Conservation (phyloP, 2,113 vertebrate species). For the Chaetops frenatus region DNA sequence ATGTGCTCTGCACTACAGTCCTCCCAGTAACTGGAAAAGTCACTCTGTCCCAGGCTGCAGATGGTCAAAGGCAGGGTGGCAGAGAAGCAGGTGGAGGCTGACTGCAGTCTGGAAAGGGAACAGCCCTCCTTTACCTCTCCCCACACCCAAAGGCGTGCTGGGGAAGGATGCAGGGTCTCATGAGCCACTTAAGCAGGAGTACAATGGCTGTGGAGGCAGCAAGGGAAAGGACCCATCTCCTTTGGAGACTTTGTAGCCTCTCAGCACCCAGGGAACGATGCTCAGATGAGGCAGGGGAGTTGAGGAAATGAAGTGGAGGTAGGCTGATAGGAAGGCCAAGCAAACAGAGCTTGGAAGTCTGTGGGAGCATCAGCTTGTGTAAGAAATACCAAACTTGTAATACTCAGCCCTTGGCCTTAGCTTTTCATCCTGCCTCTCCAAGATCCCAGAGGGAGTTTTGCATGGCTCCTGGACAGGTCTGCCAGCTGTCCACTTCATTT, state of each 20-base stretch:
- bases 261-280: background rate
- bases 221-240: background rate
- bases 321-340: background rate
- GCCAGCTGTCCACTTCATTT: background rate
- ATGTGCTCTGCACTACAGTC: background rate
- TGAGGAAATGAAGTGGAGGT: background rate
- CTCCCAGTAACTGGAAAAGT: background rate
- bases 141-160: background rate
- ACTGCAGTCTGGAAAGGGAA: background rate
- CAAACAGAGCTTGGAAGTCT: background rate
- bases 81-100: background rate
- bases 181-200: background rate
- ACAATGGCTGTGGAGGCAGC: fast-evolving
- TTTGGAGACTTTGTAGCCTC: background rate
- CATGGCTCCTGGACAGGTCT: fast-evolving
- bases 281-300: background rate
- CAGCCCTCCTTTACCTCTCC: background rate
- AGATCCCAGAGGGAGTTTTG: background rate
- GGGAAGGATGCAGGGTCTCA: background rate
- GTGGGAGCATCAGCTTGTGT: background rate
- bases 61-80: background rate
- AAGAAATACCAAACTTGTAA: background rate
- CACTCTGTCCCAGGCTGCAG: background rate
- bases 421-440: background rate
- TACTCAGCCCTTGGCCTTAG: fast-evolving